Evolutionary conservation across 2,797 vertebrate genomes (phyloP), one percentile per base, ranked within the genome.

Genomic region (Sebastes dallii): DNA sequence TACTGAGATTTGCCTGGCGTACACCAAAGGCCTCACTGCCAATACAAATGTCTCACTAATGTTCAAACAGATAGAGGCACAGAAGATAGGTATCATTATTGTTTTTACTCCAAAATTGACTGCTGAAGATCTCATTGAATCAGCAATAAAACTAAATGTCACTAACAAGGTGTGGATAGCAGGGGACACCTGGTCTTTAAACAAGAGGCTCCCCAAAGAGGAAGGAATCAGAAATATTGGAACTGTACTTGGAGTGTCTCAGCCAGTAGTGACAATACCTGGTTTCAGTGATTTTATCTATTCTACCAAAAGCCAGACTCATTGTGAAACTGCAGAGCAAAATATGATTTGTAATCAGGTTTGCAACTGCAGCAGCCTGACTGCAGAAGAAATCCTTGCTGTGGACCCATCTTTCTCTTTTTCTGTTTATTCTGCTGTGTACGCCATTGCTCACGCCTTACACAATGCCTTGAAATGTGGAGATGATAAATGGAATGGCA

Each of bases 131-230:
- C 89, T 98, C 72, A 95, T 97, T 2, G 6, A 89, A 64, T 90
- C 94, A 0, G 96, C 96, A 58, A 76, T 97, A 20, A 61, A 74
- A 79, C 77, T 83, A 50, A 95, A 96, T 0, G 4, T 97, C 68
- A 95, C 86, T 0, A 86, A 92, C 60, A 97, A 96, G 80, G 96
- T 97, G 46, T 97, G 97, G 97, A 92, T 97, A 1, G 95, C 95
- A 16, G 93, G 93, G 0, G 97, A 98, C 29, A 86, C 90, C 14
- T 97, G 97, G 97, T 90, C 86, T 0, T 77, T 96, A 72, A 94
- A 94, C 74, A 83, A 80, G 0, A 61, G 46, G 0, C 80, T 96
- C 9, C 83, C 27, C 2, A 88, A 75, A 27, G 11, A 55, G 10
- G 86, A 94, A 0, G 95, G 94, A 62, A 95, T 97, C 42, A 71